phyloP scores from a whole-genome alignment of 2,888 invertebrate species.

The Patella pellucida region DNA sequence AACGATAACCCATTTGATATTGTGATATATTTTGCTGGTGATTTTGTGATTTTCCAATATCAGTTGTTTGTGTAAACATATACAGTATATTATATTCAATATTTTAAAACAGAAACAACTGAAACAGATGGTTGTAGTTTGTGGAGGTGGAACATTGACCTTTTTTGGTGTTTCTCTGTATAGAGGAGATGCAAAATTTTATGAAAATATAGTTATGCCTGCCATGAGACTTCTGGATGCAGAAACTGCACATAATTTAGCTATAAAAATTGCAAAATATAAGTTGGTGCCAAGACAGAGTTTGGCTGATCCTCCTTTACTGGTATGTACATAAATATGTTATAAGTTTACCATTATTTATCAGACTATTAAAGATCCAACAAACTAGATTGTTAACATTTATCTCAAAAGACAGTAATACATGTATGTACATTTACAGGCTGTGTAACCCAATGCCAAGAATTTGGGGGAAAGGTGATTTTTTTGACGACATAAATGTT shows the following conservation, averaged over 20 bases:
- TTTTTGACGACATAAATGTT: no score
- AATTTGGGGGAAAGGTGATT: no score
- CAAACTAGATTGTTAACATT: no score
- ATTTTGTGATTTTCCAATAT: background rate
- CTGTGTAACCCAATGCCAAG: no score
- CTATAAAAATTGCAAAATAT: conserved; percentile 83
- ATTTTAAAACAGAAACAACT: conserved; percentile 76
- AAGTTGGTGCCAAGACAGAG: conserved; percentile 79
- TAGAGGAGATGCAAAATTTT: conserved; percentile 85
- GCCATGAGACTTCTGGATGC: conserved; percentile 78
- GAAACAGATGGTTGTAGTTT: conserved; percentile 76
- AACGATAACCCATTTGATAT: no score
- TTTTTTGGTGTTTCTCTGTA: conserved; percentile 81
- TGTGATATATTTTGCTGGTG: background rate
- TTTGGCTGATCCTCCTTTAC: conserved; percentile 76
- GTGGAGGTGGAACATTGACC: conserved; percentile 79
- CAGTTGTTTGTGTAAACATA: background rate
- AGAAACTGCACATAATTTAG: conserved; percentile 86
- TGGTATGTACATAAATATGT: conserved; percentile 64
- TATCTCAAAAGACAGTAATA: no score
- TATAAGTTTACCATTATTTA: no score
- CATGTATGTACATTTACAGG: no score
- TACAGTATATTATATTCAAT: background rate
- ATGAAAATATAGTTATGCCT: conserved; percentile 82
- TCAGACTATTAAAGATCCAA: no score